Base-by-base conservation (phyloP, 2,888 invertebrate genomes). In the Diogma glabrata region DNA sequence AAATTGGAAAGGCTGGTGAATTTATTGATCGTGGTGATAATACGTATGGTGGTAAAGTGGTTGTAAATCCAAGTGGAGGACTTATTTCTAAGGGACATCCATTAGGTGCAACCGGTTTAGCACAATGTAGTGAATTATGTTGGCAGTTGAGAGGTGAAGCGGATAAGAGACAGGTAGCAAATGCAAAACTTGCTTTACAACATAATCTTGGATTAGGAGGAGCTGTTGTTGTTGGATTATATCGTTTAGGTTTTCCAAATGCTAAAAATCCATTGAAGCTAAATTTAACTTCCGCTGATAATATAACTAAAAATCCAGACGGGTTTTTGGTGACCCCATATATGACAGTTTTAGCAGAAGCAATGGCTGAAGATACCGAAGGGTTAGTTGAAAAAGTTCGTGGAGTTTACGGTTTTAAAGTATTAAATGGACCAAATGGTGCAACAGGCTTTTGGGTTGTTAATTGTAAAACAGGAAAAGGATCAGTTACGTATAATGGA, bases 21-120 rank as follows among this genome's bases (percentile, higher is more conserved):
- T 77, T 99, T 56, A 82, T 99, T 56, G 97, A 99, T 67, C 77
- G 83, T 4, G 93, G 92, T 1, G 88, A 96, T 65, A 99, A 97
- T 67, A 99, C 99, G 0, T 99, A 99, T 62, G 79, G 97, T 24
- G 99, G 99, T 19, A 87, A 88, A 66, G 93, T 86, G 66, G 97
- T 99, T 3, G 78, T 99, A n/a, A 99, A 99, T 71, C 99, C 99
- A 1, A 95, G 95, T 64, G 97, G 96, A 48, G 99, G 99, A n/a
- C 77, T 99, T 43, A 97, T 97, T 56, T 95, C 96, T 1, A 99
- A 99, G 71, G 96, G 96, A 0, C 97, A 97, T 78, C 97, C 96
- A 12, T 73, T 97, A 51, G 97, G 96, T 48, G 96, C 96, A 1
- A 97, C 96, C 9, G 95, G 90, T 63, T 67, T 79, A 59, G 94